A percentile compares a stretch with the other conserved stretches of the same genome.
Conservation (phyloP, 64 coral and sea anemone genomes). For the Stichodactyla helianthus region DNA sequence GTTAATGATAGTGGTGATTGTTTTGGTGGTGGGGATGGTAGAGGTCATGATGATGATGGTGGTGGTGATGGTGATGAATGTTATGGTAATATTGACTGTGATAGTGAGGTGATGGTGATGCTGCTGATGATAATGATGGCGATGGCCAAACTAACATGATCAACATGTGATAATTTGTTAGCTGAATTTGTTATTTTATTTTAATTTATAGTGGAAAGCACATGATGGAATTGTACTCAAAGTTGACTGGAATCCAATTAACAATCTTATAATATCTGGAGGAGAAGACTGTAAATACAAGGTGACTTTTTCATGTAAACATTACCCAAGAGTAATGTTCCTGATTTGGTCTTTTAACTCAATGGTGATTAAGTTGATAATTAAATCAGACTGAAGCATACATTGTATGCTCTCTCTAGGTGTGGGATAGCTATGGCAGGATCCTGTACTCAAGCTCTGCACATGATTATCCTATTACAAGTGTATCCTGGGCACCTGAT, state of each 20-base stretch:
- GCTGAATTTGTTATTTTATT: neutral
- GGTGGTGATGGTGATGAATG: neutral
- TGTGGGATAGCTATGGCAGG: conserved; percentile 98
- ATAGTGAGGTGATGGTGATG: no score
- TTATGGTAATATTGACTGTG: no score
- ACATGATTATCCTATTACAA: conserved; percentile 90
- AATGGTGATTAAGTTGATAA: no score
- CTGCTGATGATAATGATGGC: no score
- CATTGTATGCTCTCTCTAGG: conserved; percentile 26
- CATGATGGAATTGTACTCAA: conserved; percentile 96
- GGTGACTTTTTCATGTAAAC: conserved; percentile 10
- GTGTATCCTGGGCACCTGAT: conserved; percentile 94
- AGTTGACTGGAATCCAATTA: conserved; percentile 98
- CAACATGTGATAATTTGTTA: neutral
- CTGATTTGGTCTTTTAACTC: no score
- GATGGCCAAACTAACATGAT: neutral
- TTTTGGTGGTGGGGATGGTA: no score
- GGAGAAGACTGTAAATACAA: conserved; percentile 99
- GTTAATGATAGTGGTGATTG: neutral
- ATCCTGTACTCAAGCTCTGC: conserved; percentile 79
- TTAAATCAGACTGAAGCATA: no score
- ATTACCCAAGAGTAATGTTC: neutral
- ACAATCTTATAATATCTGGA: conserved; percentile 94
- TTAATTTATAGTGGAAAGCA: conserved; percentile 82
- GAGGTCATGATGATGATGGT: neutral